Evolutionary conservation across 37 sponge, comb jelly and placozoan species (phyloP), one percentile per base, ranked within the genome.

Genomic region (Theonella swinhoei): DNA sequence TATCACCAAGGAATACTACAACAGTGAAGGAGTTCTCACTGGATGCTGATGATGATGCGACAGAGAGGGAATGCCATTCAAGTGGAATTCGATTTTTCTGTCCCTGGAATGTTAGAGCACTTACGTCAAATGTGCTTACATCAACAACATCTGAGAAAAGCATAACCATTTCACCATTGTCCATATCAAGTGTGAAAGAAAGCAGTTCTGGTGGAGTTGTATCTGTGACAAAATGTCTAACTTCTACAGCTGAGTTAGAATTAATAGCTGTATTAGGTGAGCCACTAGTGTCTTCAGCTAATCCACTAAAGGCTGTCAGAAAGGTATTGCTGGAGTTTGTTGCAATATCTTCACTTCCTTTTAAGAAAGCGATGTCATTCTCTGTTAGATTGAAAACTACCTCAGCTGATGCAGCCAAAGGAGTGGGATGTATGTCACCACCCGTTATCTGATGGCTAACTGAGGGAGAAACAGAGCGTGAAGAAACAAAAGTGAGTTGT

Each of bases 71-170:
- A 42, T 79, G 82, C 86, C 79, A 83, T 25, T 88, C 79, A n/a
- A 71, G 42, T 0, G 93, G 76, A 0, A 80, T 41, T 3, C 88
- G 39, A 24, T 5, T 62, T 7, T 74, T 9, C 9, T 42, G 42
- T 37, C 86, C 90, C 69, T 93, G 93, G 4, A 96, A 74, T 1
- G 91, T 85, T 20, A 96, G 26, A 17, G 89, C 89, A 39, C 59
- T 75, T 1, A 91, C 89, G 22, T 81, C 90, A 79, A 96, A 86
- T 0, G 87, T 91, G 34, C 75, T 37, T 72, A 65, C 70, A 25
- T 68, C 23, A 17, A 96, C 83, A 4, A 73, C 85, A 82, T 96
- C 97, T 43, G 68, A 62, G 59, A 96, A 93, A 19, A 82, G 84
- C 0, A 96, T 25, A 1, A 67, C 42, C 68, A 93, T 40, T 30